Percentiles rank a stretch among this genome's conserved stretches.
phyloP scores from a whole-genome alignment of 2,888 invertebrate genomes.

The Perithous albicinctus region DNA sequence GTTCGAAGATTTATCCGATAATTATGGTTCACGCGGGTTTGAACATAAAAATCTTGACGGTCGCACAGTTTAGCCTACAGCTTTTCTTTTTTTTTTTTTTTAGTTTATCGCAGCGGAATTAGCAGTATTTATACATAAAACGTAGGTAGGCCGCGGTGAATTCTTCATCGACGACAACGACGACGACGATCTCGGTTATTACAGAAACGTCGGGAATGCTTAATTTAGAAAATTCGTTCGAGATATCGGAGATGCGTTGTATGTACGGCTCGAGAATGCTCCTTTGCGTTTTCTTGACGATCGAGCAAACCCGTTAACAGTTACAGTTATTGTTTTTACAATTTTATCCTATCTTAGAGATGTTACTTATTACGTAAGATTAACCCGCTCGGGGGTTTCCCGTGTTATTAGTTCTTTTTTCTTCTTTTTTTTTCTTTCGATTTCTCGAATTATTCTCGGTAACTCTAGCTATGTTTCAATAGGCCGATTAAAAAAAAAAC shows the following conservation, averaged over 20 bases:
- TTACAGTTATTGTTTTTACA: constrained; percentile 46
- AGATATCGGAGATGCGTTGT: constrained; percentile 29
- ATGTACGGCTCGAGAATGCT: constrained; percentile 14
- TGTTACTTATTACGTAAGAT: constrained; percentile 22
- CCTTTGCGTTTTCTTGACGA: neutral
- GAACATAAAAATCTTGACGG: constrained; percentile 35
- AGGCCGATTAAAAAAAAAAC: no score
- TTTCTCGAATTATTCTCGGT: constrained; percentile 32
- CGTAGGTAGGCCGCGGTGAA: constrained; percentile 57
- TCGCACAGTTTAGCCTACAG: constrained; percentile 47
- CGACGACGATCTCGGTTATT: constrained; percentile 24
- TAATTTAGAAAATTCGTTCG: constrained; percentile 38
- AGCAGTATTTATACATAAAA: constrained; percentile 60
- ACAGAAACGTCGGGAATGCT: constrained; percentile 41
- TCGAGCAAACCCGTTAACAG: constrained; percentile 27
- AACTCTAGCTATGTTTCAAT: constrained; percentile 19
- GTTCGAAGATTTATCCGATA: constrained; percentile 17
- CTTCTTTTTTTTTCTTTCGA: constrained; percentile 4
- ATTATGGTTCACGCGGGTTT: constrained; percentile 14
- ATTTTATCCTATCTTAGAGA: constrained; percentile 23
- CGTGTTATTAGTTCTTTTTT: neutral
- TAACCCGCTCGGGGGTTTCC: neutral
- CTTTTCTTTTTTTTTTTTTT: constrained; percentile 31
- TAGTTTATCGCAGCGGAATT: constrained; percentile 27
- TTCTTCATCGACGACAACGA: constrained; percentile 39